phyloP scores from a whole-genome alignment of 64 coral and sea anemone genomes.

The Stylophora pistillata region DNA sequence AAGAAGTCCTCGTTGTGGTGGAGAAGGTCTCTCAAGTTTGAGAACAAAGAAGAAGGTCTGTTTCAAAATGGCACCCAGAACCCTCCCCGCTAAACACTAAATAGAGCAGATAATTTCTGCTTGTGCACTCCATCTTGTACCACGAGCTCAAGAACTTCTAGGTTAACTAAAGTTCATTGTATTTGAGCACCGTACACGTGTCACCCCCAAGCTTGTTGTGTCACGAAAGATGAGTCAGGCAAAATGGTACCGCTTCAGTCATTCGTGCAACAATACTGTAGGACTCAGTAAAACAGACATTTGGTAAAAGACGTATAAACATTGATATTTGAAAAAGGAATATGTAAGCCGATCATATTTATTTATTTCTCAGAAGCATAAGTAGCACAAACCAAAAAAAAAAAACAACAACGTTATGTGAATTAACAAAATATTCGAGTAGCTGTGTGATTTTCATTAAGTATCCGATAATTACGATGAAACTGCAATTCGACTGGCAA shows the following conservation, averaged over 20 bases:
- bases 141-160: neutral
- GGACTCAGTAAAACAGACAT: too few species aligned
- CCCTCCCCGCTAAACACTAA: neutral
- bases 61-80: neutral
- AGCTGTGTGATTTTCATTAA: too few species aligned
- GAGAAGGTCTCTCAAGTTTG: slow-evolving; percentile 61
- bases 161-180: neutral
- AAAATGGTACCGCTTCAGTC: too few species aligned
- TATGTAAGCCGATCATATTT: neutral
- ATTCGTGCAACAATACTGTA: too few species aligned
- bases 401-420: neutral
- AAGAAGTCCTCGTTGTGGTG: slow-evolving; percentile 53
- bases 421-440: too few species aligned
- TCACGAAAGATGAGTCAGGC: neutral
- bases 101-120: neutral
- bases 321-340: too few species aligned
- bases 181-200: neutral
- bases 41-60: neutral
- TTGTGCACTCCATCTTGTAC: neutral
- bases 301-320: too few species aligned
- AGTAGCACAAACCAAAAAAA: neutral
- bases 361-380: neutral
- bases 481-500: too few species aligned
- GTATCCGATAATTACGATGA: too few species aligned
- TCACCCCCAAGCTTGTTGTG: neutral